Evolutionary conservation across 2,888 invertebrate species (phyloP).

Genomic region (Heliconius erato): DNA sequence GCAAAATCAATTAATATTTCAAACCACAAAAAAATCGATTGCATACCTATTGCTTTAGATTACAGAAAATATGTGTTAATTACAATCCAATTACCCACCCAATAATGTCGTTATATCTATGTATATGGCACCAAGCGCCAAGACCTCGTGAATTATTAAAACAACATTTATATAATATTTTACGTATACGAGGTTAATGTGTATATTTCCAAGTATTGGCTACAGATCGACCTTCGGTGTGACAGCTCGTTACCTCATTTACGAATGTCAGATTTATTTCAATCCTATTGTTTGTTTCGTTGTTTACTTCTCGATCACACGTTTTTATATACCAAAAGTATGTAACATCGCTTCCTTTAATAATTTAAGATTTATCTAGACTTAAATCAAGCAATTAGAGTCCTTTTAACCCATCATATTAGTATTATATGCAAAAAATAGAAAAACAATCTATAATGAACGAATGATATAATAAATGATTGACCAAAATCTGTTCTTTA

Average conservation of each 20-base stretch:
- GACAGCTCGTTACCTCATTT: conserved; percentile 70
- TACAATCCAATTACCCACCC: not conserved
- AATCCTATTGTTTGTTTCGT: conserved; percentile 66
- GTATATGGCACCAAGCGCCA: not conserved
- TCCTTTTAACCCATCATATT: not conserved
- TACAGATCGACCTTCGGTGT: conserved; percentile 46
- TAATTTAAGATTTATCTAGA: conserved; percentile 26
- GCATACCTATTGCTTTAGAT: not conserved
- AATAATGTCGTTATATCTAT: not conserved
- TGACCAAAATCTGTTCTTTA: not conserved
- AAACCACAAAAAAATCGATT: too few relatives aligned
- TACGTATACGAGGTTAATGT: conserved; percentile 12
- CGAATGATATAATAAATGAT: not conserved
- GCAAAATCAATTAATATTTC: too few relatives aligned
- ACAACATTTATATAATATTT: conserved; percentile 16
- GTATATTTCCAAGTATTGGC: conserved; percentile 11
- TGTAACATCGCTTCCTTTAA: conserved; percentile 40
- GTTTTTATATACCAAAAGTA: conserved; percentile 46
- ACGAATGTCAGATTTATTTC: conserved; percentile 66
- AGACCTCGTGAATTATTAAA: conserved; percentile 9
- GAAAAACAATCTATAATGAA: not conserved
- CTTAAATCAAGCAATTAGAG: not conserved
- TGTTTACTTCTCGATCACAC: conserved; percentile 54
- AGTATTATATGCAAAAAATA: conserved; percentile 4
- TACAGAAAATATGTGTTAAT: not conserved